Conservation (phyloP, 37 sponge, comb jelly and placozoan species). For the Spongia lamella region DNA sequence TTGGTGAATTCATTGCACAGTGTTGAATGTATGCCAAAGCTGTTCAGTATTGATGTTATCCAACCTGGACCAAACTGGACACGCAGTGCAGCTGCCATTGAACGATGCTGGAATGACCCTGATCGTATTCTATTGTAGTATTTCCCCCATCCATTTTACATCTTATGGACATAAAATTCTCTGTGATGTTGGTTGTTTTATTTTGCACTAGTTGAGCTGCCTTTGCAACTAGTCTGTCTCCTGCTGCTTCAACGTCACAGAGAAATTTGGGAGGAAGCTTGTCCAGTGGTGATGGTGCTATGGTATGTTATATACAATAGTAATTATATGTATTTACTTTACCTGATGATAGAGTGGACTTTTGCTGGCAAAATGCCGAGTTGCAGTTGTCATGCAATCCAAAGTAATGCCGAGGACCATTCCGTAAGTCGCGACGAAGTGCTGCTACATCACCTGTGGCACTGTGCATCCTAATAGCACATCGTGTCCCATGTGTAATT, state of each 20-base stretch:
- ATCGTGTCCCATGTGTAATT: slow-evolving; percentile 7
- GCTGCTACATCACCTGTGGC: not conserved
- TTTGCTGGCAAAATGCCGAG: not conserved
- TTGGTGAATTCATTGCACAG: too few species aligned
- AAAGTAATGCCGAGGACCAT: slow-evolving; percentile 19
- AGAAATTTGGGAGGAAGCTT: not conserved
- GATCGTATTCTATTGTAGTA: not conserved
- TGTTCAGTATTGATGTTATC: not conserved
- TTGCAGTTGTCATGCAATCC: slow-evolving; percentile 17
- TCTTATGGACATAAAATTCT: not conserved
- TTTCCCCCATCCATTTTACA: slow-evolving; percentile 5
- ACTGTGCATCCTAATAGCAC: slow-evolving; percentile 26
- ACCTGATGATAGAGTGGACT: not conserved
- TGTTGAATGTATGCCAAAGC: too few species aligned
- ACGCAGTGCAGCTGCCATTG: not conserved
- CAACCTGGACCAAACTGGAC: not conserved
- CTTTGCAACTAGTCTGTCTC: slow-evolving; percentile 6
- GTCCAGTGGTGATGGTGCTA: not conserved
- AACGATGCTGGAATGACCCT: slow-evolving; percentile 4
- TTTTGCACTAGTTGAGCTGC: not conserved
- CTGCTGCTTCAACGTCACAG: not conserved
- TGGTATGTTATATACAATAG: not conserved
- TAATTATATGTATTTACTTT: too few species aligned
- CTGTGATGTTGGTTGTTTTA: too few species aligned
- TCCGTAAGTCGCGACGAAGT: slow-evolving; percentile 10